A percentile compares a stretch with the other conserved stretches of the same genome.
Evolutionary conservation across 1,140 invertebrate species (phyloP).

Genomic region (Gryllus bimaculatus): DNA sequence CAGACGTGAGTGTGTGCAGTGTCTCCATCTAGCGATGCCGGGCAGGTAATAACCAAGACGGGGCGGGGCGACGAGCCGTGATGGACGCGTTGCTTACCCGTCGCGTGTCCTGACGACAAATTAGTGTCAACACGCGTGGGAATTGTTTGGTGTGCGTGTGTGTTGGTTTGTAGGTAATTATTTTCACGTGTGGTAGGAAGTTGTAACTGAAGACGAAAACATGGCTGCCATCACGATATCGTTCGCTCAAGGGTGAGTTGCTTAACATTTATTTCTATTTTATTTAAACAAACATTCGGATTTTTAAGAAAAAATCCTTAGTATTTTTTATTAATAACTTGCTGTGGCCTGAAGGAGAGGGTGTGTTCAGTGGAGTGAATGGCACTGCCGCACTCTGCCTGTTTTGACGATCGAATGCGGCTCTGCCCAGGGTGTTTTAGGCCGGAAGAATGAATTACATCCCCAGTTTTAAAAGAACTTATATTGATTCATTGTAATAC

Average conservation of each 20-base stretch:
- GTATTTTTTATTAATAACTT: too few relatives aligned
- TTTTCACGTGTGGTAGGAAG: constrained; percentile 17
- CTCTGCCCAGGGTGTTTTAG: too few relatives aligned
- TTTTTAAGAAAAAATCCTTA: too few relatives aligned
- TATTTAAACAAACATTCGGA: too few relatives aligned
- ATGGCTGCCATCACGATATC: constrained; percentile 15
- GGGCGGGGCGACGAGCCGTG: constrained; percentile 28
- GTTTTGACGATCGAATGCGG: neutral
- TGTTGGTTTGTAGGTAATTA: constrained; percentile 14
- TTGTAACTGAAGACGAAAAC: constrained; percentile 11
- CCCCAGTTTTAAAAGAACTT: too few relatives aligned
- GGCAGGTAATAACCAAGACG: constrained; percentile 25
- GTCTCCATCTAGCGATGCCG: constrained; percentile 29
- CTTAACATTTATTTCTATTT: neutral
- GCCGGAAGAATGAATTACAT: too few relatives aligned
- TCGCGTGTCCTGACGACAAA: constrained; percentile 28
- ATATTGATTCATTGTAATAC: too few relatives aligned
- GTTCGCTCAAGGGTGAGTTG: constrained; percentile 16
- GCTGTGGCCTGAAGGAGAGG: neutral
- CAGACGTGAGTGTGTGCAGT: constrained; percentile 14
- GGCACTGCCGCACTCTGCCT: neutral
- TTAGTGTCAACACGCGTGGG: constrained; percentile 16
- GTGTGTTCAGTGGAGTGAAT: neutral
- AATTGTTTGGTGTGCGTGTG: constrained; percentile 14
- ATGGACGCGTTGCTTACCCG: constrained; percentile 23